Evolutionary conservation across 1,140 invertebrate species (phyloP).

Genomic region (Aradophagus sp.): DNA sequence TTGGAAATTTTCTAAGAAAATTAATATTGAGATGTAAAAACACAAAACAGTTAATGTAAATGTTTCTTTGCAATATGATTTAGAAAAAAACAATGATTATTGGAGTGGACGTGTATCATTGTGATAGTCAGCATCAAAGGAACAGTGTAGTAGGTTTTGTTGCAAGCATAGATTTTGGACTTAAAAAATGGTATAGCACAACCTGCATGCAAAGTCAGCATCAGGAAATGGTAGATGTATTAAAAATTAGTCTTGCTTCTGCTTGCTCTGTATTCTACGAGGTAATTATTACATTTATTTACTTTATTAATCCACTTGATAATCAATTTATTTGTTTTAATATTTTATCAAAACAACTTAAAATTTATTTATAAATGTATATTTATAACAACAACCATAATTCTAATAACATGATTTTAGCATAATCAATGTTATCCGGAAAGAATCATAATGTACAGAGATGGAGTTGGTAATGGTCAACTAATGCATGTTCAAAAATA

Average conservation of each 20-base stretch:
- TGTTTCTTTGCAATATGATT: too few species aligned
- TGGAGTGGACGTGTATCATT: conserved; percentile 94
- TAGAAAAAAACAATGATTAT: conserved; percentile 86
- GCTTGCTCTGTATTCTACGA: conserved; percentile 81
- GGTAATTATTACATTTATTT: conserved; percentile 57
- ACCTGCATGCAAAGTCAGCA: conserved; percentile 81
- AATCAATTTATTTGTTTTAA: too few species aligned
- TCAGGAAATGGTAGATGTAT: conserved; percentile 85
- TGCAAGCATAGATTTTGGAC: conserved; percentile 83
- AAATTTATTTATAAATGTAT: too few species aligned
- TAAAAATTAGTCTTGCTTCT: conserved; percentile 81
- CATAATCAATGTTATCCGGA: conserved; percentile 82
- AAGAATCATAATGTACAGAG: conserved; percentile 90
- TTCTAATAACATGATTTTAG: too few species aligned
- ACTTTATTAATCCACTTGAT: too few species aligned
- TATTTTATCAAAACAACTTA: too few species aligned
- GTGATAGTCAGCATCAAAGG: conserved; percentile 65
- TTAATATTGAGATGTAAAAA: too few species aligned
- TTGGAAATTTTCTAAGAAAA: too few species aligned
- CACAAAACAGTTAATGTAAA: too few species aligned
- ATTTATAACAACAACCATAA: too few species aligned
- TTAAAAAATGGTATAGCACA: conserved; percentile 87
- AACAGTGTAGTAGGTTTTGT: conserved; percentile 85
- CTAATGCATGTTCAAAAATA: conserved; percentile 81
- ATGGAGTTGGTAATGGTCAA: conserved; percentile 94